Conservation (phyloP, 2,888 invertebrate genomes). For the Masnerella sp. region DNA sequence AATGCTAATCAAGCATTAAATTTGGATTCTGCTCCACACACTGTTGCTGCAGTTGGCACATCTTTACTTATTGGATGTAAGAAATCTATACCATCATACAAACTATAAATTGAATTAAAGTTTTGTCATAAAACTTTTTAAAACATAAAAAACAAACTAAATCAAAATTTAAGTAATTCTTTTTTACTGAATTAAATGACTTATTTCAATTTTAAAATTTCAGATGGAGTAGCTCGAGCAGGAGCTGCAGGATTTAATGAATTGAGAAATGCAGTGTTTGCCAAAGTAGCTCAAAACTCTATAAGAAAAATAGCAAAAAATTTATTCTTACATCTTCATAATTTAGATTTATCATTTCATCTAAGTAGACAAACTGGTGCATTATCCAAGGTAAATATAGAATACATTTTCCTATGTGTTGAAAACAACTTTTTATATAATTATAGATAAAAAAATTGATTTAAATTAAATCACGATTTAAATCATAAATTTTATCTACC, state of each 20-base stretch:
- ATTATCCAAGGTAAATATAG: constrained; percentile 86
- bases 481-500: no score
- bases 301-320: constrained; percentile 95
- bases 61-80: constrained; percentile 93
- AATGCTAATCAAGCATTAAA: constrained; percentile 83
- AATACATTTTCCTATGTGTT: no score
- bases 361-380: constrained; percentile 96
- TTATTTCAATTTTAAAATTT: background rate
- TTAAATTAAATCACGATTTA: background rate
- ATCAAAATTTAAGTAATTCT: constrained; percentile 15
- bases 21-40: constrained; percentile 88
- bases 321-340: constrained; percentile 97
- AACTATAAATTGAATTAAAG: no score
- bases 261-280: constrained; percentile 97
- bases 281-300: constrained; percentile 97
- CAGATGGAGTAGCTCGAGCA: constrained; percentile 96
- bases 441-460: background rate
- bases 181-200: background rate
- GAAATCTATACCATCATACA: no score
- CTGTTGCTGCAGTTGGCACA: constrained; percentile 87
- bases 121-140: no score
- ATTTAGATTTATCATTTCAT: constrained; percentile 96
- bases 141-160: no score
- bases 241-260: constrained; percentile 97
- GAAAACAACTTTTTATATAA: no score